phyloP scores from a whole-genome alignment of 2,888 invertebrate species.

The Pinctada fucata region DNA sequence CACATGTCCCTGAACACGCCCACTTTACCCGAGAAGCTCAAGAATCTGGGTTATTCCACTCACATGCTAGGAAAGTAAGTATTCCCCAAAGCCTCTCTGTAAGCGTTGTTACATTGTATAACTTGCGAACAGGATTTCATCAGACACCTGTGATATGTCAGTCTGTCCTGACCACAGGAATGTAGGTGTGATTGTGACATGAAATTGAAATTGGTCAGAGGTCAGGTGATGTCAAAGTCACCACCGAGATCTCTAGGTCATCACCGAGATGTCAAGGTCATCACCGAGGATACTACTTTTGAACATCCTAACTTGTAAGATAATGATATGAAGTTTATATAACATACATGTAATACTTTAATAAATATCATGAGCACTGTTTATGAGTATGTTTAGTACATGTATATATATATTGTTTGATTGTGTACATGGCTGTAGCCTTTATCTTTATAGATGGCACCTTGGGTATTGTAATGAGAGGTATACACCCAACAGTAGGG shows the following conservation, averaged over 20 bases:
- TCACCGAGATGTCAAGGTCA: too few species aligned
- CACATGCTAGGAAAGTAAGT: constrained; percentile 67
- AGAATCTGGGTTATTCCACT: constrained; percentile 59
- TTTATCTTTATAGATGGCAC: constrained; percentile 75
- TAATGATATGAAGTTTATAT: too few species aligned
- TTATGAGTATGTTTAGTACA: too few species aligned
- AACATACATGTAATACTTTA: too few species aligned
- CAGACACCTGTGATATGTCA: not conserved
- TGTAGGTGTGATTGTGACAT: too few species aligned
- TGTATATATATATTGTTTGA: too few species aligned
- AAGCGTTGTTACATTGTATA: not conserved
- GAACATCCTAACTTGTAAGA: too few species aligned
- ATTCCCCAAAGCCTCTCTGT: not conserved
- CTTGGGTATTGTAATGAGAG: constrained; percentile 77
- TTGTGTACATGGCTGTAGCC: not conserved
- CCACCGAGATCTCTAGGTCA: too few species aligned
- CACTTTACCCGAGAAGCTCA: constrained; percentile 60
- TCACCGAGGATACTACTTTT: too few species aligned
- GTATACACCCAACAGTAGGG: constrained; percentile 76
- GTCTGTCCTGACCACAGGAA: not conserved
- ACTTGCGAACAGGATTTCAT: not conserved
- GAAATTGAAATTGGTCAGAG: too few species aligned
- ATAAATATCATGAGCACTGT: too few species aligned
- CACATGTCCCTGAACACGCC: constrained; percentile 56
- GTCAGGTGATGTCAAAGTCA: too few species aligned